Evolutionary conservation across 2,113 vertebrate species (phyloP).

Genomic region (Cyphomyrus discorhynchus): DNA sequence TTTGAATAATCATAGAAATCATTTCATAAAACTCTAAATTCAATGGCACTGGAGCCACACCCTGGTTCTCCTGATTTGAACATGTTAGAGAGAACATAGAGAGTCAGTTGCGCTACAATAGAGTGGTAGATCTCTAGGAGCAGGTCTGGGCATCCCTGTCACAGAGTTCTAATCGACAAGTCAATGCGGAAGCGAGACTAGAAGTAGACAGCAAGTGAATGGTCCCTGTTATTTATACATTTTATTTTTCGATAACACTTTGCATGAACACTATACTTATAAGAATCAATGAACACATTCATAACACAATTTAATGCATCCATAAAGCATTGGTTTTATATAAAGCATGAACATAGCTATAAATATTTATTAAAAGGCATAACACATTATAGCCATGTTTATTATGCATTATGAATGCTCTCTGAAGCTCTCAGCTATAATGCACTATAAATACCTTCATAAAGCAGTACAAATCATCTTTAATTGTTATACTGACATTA

Average conservation of each 20-base stretch:
- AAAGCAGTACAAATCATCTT: too few species aligned
- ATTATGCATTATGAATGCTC: background rate
- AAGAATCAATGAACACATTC: background rate
- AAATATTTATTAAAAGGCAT: background rate
- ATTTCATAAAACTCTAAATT: background rate
- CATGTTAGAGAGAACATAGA: background rate
- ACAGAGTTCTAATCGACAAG: background rate
- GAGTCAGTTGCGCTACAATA: background rate
- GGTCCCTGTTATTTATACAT: background rate
- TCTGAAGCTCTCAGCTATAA: background rate
- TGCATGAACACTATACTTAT: background rate
- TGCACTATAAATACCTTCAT: background rate
- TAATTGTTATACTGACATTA: too few species aligned
- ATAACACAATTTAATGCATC: background rate
- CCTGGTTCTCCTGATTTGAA: background rate
- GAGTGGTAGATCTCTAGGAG: background rate
- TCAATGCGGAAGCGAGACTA: background rate
- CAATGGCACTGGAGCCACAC: background rate
- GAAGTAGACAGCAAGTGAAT: background rate
- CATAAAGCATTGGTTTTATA: background rate
- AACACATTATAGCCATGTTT: background rate
- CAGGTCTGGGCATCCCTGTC: background rate
- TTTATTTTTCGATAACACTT: background rate
- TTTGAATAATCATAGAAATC: background rate
- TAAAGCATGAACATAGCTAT: too few species aligned